A percentile compares a stretch with the other conserved stretches of the same genome.
phyloP scores from a whole-genome alignment of 1,140 invertebrate species.

The Heliconius himera region DNA sequence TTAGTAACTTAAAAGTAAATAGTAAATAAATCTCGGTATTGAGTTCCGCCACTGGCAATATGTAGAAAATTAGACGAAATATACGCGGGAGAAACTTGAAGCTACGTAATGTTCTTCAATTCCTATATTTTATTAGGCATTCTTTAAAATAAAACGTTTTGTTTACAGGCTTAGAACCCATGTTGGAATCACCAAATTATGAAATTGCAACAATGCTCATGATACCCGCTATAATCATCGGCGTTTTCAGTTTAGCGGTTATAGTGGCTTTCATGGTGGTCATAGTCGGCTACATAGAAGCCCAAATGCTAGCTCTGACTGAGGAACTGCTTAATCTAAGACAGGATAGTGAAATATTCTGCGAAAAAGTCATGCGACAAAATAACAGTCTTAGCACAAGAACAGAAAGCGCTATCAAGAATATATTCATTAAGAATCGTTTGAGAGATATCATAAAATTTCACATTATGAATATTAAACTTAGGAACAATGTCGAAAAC shows the following conservation, averaged over 20 bases:
- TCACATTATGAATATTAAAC: conserved; percentile 46
- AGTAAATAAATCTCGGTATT: too few relatives aligned
- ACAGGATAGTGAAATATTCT: conserved; percentile 43
- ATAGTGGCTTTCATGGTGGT: conserved; percentile 44
- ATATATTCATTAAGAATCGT: conserved; percentile 20
- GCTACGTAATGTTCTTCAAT: too few relatives aligned
- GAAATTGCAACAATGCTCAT: conserved; percentile 48
- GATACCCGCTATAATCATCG: background rate
- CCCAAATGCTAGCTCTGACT: conserved; percentile 52
- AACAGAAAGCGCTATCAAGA: background rate
- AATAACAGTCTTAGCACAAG: background rate
- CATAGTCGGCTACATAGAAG: conserved; percentile 55
- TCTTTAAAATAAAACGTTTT: background rate
- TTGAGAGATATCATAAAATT: conserved; percentile 45
- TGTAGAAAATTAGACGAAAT: too few relatives aligned
- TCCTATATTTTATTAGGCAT: too few relatives aligned
- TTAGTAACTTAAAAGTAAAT: too few relatives aligned
- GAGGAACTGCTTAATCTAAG: conserved; percentile 53
- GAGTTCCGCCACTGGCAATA: too few relatives aligned
- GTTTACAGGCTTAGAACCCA: conserved; percentile 32
- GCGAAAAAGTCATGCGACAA: conserved; percentile 2
- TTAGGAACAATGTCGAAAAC: conserved; percentile 39
- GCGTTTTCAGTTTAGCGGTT: background rate
- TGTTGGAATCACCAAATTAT: conserved; percentile 52
- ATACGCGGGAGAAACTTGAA: too few relatives aligned